A percentile compares a stretch with the other conserved stretches of the same genome.
phyloP scores from a whole-genome alignment of 2,888 invertebrate species.

The Stenodema calcarata region DNA sequence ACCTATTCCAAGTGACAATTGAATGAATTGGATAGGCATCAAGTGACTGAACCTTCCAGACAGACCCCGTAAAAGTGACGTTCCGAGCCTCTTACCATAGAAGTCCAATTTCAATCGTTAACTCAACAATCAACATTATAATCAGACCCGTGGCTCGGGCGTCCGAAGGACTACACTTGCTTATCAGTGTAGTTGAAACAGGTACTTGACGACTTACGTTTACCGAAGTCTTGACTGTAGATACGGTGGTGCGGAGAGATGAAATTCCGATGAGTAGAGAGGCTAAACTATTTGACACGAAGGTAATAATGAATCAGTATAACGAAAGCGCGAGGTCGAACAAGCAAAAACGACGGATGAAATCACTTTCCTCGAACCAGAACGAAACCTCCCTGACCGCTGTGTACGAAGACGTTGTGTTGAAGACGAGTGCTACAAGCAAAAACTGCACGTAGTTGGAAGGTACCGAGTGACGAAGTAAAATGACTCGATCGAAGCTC shows the following conservation, averaged over 20 bases:
- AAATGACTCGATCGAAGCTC: no score
- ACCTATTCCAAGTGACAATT: neutral
- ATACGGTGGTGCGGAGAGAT: neutral
- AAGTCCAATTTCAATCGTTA: neutral
- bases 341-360: neutral
- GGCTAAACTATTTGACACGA: neutral
- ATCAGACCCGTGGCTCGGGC: no score
- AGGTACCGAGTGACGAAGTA: no score
- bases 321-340: neutral
- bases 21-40: neutral
- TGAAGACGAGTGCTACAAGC: no score
- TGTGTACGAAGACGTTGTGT: no score
- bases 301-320: neutral
- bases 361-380: neutral
- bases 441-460: no score
- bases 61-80: no score
- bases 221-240: neutral
- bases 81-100: no score
- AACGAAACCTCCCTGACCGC: neutral
- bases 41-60: neutral
- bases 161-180: no score
- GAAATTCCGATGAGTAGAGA: neutral
- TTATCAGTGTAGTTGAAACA: no score
- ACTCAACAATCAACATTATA: no score
- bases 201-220: neutral